A percentile compares a stretch with the other conserved stretches of the same genome.
phyloP scores from a whole-genome alignment of 2,113 vertebrate genomes.

The Pachycephala philippinensis region DNA sequence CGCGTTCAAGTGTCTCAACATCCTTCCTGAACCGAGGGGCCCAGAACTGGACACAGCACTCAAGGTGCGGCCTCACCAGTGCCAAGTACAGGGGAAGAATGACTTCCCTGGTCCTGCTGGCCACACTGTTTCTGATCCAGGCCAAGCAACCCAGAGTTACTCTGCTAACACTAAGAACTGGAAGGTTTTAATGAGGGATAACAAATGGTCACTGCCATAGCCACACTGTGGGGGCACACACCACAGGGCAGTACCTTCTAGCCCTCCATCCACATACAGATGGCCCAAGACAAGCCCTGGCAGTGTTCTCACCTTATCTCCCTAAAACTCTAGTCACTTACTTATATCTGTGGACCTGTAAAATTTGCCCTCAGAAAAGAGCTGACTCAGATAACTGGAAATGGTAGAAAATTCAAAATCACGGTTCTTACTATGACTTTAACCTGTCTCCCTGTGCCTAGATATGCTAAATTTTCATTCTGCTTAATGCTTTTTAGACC shows the following conservation, averaged over 20 bases:
- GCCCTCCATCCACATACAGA: not conserved
- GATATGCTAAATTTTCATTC: not conserved
- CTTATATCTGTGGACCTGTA: rapidly evolving
- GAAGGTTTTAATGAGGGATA: not conserved
- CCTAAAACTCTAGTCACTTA: not conserved
- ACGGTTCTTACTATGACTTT: not conserved
- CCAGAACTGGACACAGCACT: no score
- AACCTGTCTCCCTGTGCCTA: not conserved
- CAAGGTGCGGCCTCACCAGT: no score
- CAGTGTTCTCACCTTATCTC: not conserved
- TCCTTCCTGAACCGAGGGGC: no score
- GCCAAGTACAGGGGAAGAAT: no score
- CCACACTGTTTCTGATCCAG: no score
- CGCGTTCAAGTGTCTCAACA: no score
- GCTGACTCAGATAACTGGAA: not conserved
- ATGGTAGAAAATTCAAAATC: not conserved
- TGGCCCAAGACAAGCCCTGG: not conserved
- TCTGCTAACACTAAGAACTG: not conserved
- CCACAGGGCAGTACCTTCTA: not conserved
- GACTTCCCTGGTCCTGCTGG: no score
- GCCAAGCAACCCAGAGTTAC: not conserved
- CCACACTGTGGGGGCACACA: not conserved
- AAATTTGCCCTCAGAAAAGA: not conserved
- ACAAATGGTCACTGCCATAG: not conserved
- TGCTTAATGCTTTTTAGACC: not conserved